Evolutionary conservation across 2,797 vertebrate genomes (phyloP).

Genomic region (Picus viridis): DNA sequence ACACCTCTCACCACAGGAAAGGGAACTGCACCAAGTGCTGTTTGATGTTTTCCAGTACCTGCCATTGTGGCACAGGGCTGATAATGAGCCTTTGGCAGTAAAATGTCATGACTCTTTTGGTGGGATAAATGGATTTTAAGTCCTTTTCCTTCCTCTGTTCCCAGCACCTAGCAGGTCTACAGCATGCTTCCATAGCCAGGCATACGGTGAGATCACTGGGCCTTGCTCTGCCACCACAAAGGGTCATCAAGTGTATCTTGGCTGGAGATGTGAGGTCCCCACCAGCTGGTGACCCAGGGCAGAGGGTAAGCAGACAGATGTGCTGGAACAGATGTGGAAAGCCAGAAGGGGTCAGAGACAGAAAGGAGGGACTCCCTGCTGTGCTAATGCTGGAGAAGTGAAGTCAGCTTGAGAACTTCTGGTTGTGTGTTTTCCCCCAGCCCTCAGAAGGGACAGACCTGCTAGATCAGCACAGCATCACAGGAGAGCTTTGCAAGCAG

Average conservation of each 20-base stretch:
- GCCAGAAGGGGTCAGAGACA: neutral
- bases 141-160: neutral
- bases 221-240: neutral
- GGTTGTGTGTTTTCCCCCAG: fast-evolving
- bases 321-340: neutral
- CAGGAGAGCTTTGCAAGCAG: neutral
- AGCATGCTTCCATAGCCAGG: neutral
- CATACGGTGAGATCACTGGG: neutral
- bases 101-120: neutral
- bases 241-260: neutral
- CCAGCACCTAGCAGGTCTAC: neutral
- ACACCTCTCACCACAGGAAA: neutral
- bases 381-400: neutral
- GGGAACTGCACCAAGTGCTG: neutral
- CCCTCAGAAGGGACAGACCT: neutral
- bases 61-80: neutral
- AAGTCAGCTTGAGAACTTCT: neutral
- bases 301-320: neutral
- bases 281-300: neutral
- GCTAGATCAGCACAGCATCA: neutral
- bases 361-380: neutral
- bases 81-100: neutral
- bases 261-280: neutral
- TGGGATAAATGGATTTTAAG: neutral
- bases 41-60: neutral